Evolutionary conservation across 2,888 invertebrate genomes (phyloP).

Genomic region (Trachelus stipa): DNA sequence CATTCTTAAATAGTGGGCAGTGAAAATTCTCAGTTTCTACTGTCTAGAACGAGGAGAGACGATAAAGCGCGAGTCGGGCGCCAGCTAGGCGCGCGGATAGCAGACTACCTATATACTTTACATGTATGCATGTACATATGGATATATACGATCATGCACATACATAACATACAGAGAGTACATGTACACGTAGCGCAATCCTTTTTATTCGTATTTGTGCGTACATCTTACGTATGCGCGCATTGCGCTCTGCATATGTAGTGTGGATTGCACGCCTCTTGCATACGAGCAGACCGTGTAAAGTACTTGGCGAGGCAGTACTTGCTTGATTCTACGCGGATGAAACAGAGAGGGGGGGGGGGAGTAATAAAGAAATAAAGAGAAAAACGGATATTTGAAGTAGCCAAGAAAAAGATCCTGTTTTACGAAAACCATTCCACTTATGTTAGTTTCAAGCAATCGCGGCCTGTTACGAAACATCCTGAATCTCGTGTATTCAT

Average conservation of each 20-base stretch:
- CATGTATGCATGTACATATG: slow-evolving; percentile 10
- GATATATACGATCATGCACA: slow-evolving; percentile 1
- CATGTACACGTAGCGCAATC: not conserved
- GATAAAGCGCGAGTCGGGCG: slow-evolving; percentile 49
- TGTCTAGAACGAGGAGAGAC: slow-evolving; percentile 29
- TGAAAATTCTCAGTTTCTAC: not conserved
- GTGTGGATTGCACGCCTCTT: not conserved
- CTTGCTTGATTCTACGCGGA: not conserved
- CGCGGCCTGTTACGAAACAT: not conserved
- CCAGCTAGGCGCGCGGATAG: slow-evolving; percentile 53
- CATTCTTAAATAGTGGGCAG: not conserved
- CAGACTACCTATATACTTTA: slow-evolving; percentile 26
- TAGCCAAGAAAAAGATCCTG: not conserved
- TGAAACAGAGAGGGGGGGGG: not conserved
- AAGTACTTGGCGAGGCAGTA: not conserved
- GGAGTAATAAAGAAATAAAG: not conserved
- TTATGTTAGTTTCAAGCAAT: not conserved
- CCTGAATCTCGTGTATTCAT: slow-evolving; percentile 3
- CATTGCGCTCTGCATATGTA: slow-evolving; percentile 4
- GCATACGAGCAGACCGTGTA: not conserved
- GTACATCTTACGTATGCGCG: slow-evolving; percentile 9
- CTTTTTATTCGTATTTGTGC: slow-evolving; percentile 2
- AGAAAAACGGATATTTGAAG: not conserved
- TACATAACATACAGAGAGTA: not conserved
- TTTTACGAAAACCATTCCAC: slow-evolving; percentile 7